Conservation (phyloP, 2,797 vertebrate species). For the Borostomias antarcticus region DNA sequence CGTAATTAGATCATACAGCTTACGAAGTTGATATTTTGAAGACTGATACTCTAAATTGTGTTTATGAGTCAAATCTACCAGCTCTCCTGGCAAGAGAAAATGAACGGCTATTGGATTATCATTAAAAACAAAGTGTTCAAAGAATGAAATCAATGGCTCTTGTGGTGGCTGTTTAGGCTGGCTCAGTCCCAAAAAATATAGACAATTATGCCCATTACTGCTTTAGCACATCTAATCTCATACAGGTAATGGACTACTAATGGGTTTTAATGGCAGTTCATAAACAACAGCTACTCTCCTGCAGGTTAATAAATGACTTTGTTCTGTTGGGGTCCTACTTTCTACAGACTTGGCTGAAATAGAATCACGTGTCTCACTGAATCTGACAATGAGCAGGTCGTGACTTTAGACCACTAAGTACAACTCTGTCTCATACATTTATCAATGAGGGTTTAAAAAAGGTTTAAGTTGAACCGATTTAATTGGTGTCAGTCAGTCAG, state of each 20-base stretch:
- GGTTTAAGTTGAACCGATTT: too few species aligned
- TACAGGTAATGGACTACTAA: background rate
- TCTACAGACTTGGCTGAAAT: background rate
- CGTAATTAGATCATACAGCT: too few species aligned
- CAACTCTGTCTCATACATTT: background rate
- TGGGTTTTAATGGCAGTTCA: background rate
- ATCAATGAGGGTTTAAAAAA: too few species aligned
- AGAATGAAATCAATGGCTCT: background rate
- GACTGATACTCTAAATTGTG: too few species aligned
- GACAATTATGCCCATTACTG: background rate
- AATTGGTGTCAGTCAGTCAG: too few species aligned
- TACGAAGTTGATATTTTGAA: too few species aligned
- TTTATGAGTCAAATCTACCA: background rate
- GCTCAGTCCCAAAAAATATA: background rate
- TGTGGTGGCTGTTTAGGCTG: background rate
- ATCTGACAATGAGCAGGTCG: background rate
- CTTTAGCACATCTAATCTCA: background rate
- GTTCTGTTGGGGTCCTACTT: background rate
- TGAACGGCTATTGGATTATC: background rate
- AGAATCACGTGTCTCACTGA: background rate
- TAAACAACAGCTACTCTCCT: background rate
- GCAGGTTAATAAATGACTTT: background rate
- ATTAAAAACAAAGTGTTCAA: constrained; percentile 1
- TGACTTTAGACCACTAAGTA: background rate
- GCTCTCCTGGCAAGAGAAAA: background rate